Evolutionary conservation across 2,888 invertebrate species (phyloP).

Genomic region (Macrostomum cliftonense): DNA sequence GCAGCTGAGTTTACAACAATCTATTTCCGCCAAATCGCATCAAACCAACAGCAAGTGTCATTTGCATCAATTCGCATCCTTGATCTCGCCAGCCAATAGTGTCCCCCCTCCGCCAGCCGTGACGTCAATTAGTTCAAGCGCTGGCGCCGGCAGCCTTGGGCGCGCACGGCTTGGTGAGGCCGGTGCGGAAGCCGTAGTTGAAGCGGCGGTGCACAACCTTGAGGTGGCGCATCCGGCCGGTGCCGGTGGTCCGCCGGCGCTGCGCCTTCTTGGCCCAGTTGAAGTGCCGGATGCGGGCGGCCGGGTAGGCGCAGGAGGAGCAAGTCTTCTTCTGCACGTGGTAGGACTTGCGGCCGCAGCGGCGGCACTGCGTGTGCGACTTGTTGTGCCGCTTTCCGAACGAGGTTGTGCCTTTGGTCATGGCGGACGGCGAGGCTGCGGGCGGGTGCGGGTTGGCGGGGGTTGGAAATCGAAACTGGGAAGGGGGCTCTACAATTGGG

Average conservation of each 20-base stretch:
- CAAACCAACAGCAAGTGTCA: no score
- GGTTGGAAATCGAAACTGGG: no score
- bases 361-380: conserved; percentile 94
- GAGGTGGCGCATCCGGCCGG: conserved; percentile 85
- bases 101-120: no score
- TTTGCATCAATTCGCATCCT: no score
- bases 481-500: no score
- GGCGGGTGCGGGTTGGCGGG: no score
- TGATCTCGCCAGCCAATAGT: no score
- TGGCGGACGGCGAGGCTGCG: not conserved
- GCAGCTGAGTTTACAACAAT: no score
- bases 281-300: conserved; percentile 78
- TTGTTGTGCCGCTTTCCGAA: conserved; percentile 99
- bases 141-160: no score
- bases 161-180: conserved; percentile 6
- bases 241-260: conserved; percentile 98
- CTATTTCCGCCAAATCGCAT: no score
- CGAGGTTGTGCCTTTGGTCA: conserved; percentile 95
- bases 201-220: conserved; percentile 72
- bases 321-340: conserved; percentile 95
- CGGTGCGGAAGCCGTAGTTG: conserved; percentile 24
- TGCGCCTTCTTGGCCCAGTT: conserved; percentile 98
- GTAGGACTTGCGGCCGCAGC: conserved; percentile 90
- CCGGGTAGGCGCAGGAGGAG: conserved; percentile 91
- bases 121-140: no score